Conservation (phyloP, 2,113 vertebrate genomes). For the Capreolus pygargus region DNA sequence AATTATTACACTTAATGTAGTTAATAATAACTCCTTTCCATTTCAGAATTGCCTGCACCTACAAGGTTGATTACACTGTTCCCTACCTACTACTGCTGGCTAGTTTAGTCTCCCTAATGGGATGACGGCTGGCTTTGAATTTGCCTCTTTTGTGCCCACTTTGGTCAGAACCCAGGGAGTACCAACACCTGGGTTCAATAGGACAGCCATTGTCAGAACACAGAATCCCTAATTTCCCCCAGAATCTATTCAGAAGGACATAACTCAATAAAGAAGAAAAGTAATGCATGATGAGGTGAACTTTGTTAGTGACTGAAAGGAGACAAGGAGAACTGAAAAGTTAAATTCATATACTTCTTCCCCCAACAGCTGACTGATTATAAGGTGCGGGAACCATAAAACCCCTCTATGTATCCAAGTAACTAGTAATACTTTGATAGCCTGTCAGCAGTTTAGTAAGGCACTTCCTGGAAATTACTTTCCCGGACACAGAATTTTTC, state of each 20-base stretch:
- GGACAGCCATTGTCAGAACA: not conserved
- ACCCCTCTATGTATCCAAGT: not conserved
- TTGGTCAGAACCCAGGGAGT: not conserved
- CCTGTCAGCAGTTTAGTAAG: not conserved
- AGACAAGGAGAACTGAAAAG: not conserved
- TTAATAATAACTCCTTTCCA: not conserved
- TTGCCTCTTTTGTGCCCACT: not conserved
- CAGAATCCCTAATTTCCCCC: not conserved
- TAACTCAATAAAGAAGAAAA: not conserved
- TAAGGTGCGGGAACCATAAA: rapidly evolving
- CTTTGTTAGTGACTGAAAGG: not conserved
- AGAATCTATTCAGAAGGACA: not conserved
- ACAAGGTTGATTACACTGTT: not conserved
- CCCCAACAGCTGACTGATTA: not conserved
- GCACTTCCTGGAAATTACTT: not conserved
- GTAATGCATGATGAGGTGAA: not conserved
- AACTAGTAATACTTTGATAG: not conserved
- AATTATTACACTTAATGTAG: not conserved
- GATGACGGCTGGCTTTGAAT: not conserved
- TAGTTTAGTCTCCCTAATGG: not conserved
- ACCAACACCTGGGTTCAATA: not conserved
- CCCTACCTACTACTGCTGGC: rapidly evolving
- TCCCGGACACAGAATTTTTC: not conserved
- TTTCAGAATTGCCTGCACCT: not conserved
- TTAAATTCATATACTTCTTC: not conserved